A percentile compares a stretch with the other conserved stretches of the same genome.
Conservation (phyloP, 2,797 vertebrate genomes). For the Melanotaenia boesemani region DNA sequence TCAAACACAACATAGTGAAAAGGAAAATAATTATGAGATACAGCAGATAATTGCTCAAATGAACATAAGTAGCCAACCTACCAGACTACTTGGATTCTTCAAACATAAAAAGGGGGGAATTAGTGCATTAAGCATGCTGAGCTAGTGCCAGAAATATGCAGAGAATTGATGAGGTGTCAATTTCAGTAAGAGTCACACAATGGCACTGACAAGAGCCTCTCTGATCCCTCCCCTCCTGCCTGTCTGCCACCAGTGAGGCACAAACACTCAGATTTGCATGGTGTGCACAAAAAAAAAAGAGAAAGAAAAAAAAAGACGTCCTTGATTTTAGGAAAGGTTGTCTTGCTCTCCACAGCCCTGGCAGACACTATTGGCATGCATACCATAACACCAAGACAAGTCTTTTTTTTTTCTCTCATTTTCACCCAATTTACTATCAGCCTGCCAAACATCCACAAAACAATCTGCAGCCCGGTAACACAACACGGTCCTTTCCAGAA, state of each 20-base stretch:
- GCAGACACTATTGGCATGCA: slow-evolving; percentile 65
- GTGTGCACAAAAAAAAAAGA: slow-evolving; percentile 72
- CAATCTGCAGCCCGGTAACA: slow-evolving; percentile 57
- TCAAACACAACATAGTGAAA: slow-evolving; percentile 19
- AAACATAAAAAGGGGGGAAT: slow-evolving; percentile 59
- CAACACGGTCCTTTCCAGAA: slow-evolving; percentile 52
- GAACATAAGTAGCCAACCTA: slow-evolving; percentile 52
- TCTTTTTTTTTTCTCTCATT: slow-evolving; percentile 13
- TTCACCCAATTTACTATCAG: slow-evolving; percentile 33
- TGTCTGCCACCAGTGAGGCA: slow-evolving; percentile 77
- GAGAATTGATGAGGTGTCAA: slow-evolving; percentile 86
- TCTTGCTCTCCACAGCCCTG: slow-evolving; percentile 66
- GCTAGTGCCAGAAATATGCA: slow-evolving; percentile 81
- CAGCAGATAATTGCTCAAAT: slow-evolving; percentile 36
- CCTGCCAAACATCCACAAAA: slow-evolving; percentile 49
- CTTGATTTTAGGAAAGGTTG: slow-evolving; percentile 83
- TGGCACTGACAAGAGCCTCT: slow-evolving; percentile 79
- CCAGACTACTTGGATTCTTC: slow-evolving; percentile 58
- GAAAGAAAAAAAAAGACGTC: slow-evolving; percentile 74
- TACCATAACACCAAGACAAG: slow-evolving; percentile 35
- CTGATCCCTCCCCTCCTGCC: slow-evolving; percentile 80
- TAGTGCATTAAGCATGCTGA: slow-evolving; percentile 79
- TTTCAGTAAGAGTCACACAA: slow-evolving; percentile 85
- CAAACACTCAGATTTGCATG: slow-evolving; percentile 77
- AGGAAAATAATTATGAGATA: slow-evolving; percentile 27